phyloP scores from a whole-genome alignment of 2,113 vertebrate species.

The Stercorarius parasiticus region DNA sequence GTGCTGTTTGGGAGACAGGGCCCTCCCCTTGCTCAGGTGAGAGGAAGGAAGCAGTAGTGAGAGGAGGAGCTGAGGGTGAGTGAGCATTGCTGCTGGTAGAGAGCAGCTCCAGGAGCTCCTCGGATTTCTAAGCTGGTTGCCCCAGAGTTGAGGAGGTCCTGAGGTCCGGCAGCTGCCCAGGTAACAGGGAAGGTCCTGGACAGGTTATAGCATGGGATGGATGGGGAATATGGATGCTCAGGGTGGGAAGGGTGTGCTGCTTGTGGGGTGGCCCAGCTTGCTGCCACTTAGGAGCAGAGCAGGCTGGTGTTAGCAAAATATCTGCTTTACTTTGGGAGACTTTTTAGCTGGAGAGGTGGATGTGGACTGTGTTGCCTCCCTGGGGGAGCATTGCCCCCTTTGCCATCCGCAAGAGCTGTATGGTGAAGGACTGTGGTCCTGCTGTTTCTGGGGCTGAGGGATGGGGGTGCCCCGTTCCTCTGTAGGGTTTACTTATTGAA shows the following conservation, averaged over 20 bases:
- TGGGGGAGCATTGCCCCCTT: not conserved
- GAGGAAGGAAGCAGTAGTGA: constrained; percentile 24
- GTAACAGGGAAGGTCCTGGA: not conserved
- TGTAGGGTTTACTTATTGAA: not conserved
- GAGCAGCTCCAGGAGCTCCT: not conserved
- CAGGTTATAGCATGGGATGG: accelerated
- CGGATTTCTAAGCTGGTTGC: not conserved
- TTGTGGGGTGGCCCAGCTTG: not conserved
- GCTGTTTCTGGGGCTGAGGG: not conserved
- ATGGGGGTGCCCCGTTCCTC: accelerated
- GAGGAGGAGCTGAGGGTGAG: not conserved
- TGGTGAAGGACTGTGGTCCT: not conserved
- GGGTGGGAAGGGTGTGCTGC: not conserved
- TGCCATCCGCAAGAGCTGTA: accelerated
- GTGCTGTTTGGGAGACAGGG: accelerated
- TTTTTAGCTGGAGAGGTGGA: not conserved
- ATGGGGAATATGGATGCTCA: accelerated
- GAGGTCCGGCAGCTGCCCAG: not conserved
- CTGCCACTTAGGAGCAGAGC: not conserved
- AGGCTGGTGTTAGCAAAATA: not conserved
- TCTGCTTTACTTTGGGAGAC: accelerated
- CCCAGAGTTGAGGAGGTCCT: not conserved
- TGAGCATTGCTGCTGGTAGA: accelerated
- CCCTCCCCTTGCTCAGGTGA: not conserved
- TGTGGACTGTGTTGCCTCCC: accelerated